A percentile compares a stretch with the other conserved stretches of the same genome.
Conservation (phyloP, 1,140 invertebrate genomes). For the Penaeus indicus region DNA sequence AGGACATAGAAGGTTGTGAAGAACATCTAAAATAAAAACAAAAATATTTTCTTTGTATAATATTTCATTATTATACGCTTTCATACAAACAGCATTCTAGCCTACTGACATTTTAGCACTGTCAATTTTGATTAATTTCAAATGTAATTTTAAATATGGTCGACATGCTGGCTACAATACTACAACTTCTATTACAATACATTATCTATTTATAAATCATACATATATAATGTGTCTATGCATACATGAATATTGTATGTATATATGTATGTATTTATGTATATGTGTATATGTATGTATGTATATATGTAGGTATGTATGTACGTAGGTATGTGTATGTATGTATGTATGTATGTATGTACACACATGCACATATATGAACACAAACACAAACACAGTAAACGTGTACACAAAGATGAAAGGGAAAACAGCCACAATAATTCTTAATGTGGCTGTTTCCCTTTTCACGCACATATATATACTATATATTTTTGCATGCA, state of each 20-base stretch:
- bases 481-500: neutral
- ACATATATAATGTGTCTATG: neutral
- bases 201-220: neutral
- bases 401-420: neutral
- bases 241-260: neutral
- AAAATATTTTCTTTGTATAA: too few relatives aligned
- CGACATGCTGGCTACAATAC: too few relatives aligned
- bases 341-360: slow-evolving; percentile 35
- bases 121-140: neutral
- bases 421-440: neutral
- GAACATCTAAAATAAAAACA: too few relatives aligned
- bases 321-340: neutral
- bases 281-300: neutral
- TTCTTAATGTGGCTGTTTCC: neutral
- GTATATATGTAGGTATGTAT: neutral
- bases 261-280: neutral
- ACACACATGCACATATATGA: slow-evolving; percentile 7
- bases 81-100: too few relatives aligned
- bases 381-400: neutral
- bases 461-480: slow-evolving; percentile 11
- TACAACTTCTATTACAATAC: too few relatives aligned
- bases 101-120: too few relatives aligned
- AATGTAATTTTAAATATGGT: neutral
- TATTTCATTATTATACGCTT: too few relatives aligned
- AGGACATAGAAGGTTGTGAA: too few relatives aligned